Conservation (phyloP, 2,888 invertebrate species). For the Branchipolynoe longqiensis region DNA sequence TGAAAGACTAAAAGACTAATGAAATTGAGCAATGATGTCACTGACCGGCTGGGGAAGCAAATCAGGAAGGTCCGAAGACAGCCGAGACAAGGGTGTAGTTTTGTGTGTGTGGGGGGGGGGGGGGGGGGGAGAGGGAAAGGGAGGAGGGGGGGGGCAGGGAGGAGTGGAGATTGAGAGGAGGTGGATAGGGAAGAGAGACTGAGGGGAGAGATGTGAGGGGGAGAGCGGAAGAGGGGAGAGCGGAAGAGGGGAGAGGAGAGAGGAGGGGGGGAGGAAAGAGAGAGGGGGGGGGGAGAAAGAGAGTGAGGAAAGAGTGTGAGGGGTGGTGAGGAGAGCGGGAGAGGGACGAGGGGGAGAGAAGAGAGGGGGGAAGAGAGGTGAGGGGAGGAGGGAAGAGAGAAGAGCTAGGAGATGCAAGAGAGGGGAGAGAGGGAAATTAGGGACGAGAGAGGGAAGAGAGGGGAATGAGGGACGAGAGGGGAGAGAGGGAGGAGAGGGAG, state of each 20-base stretch:
- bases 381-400: not conserved
- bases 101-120: too few species aligned
- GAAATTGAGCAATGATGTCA: too few species aligned
- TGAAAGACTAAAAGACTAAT: too few species aligned
- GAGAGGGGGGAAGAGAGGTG: not conserved
- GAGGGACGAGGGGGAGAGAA: not conserved
- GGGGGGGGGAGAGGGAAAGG: not conserved
- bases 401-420: not conserved
- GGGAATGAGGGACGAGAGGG: not conserved
- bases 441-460: not conserved
- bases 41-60: too few species aligned
- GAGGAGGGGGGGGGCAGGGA: not conserved
- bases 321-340: not conserved
- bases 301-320: not conserved
- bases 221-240: constrained; percentile 21
- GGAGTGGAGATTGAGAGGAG: not conserved
- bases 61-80: too few species aligned
- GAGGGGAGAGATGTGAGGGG: constrained; percentile 10
- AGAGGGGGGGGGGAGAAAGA: not conserved
- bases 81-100: too few species aligned
- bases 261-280: not conserved
- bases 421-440: not conserved
- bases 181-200: not conserved
- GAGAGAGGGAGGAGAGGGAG: not conserved
- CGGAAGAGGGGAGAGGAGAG: not conserved